Percentiles rank a stretch among this genome's conserved stretches.
Conservation (phyloP, 2,797 vertebrate genomes). For the Heteromormyrus szaboi region DNA sequence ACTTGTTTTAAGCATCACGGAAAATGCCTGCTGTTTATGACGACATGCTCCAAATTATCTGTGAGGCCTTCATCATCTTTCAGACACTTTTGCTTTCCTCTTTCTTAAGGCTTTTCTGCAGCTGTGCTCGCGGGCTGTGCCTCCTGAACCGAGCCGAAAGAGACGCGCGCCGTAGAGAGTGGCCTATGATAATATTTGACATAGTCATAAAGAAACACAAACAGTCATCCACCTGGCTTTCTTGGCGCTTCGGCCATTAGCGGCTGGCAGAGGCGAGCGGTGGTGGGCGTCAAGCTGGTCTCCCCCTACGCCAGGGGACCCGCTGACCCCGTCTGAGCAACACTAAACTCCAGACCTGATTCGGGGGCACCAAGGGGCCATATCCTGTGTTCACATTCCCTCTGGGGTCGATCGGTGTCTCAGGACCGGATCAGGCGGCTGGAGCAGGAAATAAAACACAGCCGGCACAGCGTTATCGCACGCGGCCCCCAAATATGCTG, state of each 20-base stretch:
- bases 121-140: not conserved
- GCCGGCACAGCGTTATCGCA: not conserved
- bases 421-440: not conserved
- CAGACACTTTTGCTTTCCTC: not conserved
- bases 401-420: not conserved
- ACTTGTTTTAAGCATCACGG: not conserved
- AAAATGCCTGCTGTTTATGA: constrained; percentile 11
- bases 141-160: constrained; percentile 26
- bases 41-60: constrained; percentile 27
- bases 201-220: constrained; percentile 51
- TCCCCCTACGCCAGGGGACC: not conserved
- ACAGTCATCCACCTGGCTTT: constrained; percentile 47
- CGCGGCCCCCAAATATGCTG: not conserved
- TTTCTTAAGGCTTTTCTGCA: not conserved
- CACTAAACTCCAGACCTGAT: not conserved
- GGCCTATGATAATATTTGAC: constrained; percentile 61
- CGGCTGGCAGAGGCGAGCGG: constrained; percentile 23
- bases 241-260: constrained; percentile 23
- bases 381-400: not conserved
- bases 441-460: not conserved
- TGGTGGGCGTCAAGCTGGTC: constrained; percentile 17
- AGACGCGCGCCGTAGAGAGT: constrained; percentile 24
- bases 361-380: not conserved
- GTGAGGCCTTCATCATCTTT: constrained; percentile 16
- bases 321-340: not conserved